Base-by-base conservation (phyloP, 2,113 vertebrate genomes). In the Sprattus sprattus region DNA sequence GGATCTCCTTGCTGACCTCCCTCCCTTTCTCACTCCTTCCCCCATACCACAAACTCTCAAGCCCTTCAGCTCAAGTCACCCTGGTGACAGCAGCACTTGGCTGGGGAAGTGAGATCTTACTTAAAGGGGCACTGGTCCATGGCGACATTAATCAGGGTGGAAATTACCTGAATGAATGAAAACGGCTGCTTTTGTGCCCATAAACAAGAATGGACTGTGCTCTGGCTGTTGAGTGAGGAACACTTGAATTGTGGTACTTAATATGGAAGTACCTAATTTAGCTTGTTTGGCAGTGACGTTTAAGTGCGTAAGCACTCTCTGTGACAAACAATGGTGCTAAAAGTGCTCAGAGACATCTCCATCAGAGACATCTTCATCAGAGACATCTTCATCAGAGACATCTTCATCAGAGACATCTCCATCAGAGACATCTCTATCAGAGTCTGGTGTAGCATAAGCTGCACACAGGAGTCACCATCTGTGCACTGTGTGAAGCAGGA, bases 91-190 rank as follows among this genome's bases (percentile, higher is more conserved):
- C 13, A 82, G 81, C 5, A 84, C 60, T 88, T 83, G 13, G 85
- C 81, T 87, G 82, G 52, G 39, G 54, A 39, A 15, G 25, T 50
- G 7, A 85, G 84, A 82, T 86, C 83, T 86, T 88, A 80, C 85
- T 85, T 90, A 78, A 39, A 78, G 71, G 71, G 71, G 4, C 71
- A 39, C 32, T 32, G 71, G 28, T 78, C 71, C 71, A 78, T 78
- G 71, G 15, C 32, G 71, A 2, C 71, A 32, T 32, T 78, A 16
- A 78, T 67, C 64, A 67, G n/a, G 11, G 28, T 39, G 25, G 10
- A 39, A 78, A 39, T 78, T 28, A 78, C 28, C 28, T 28, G 32
- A 78, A 39, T 39, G 25, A 78, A 39, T 39, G 25, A 78, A 39
- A 78, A 78, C 28, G 13, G 25, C 15, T 4, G 54, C 54, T 32